These are phyloP conservation scores for Melikaiella ostensackeni DNA, from an alignment of 2,888 invertebrate species.

Conservation along the genomic window DNA sequence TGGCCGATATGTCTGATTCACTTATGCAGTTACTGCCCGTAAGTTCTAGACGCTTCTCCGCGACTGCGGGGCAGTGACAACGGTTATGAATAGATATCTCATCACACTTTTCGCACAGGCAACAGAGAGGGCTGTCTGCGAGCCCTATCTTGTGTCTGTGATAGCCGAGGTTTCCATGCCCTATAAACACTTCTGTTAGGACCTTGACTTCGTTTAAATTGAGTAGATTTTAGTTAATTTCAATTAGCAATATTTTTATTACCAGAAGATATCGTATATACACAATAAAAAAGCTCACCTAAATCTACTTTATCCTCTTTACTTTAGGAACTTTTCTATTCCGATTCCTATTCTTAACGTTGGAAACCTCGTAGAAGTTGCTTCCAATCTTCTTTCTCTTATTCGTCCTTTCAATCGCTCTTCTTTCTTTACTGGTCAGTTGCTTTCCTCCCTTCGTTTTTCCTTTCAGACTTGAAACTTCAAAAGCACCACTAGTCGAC, in stretches of 20 bases:
- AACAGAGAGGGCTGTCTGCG: too few species aligned
- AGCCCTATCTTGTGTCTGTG: too few species aligned
- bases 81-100: too few species aligned
- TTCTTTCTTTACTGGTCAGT: conserved; percentile 87
- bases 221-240: not conserved
- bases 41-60: too few species aligned
- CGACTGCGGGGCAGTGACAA: too few species aligned
- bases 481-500: conserved; percentile 77
- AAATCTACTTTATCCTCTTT: conserved; percentile 55
- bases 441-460: conserved; percentile 77
- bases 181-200: too few species aligned
- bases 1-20: too few species aligned
- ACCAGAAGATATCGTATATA: not conserved
- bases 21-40: too few species aligned
- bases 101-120: too few species aligned
- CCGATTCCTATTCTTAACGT: conserved; percentile 92
- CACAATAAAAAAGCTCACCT: conserved; percentile 5
- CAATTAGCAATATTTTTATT: not conserved
- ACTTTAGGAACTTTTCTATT: conserved; percentile 80
- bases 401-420: conserved; percentile 85
- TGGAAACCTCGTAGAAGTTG: conserved; percentile 92
- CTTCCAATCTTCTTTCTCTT: conserved; percentile 91
- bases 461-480: conserved; percentile 75
- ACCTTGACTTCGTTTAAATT: too few species aligned
- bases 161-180: too few species aligned